These are phyloP conservation scores for Acrobasis repandana DNA, from an alignment of 2,888 invertebrate genomes.

Conservation along the genomic window DNA sequence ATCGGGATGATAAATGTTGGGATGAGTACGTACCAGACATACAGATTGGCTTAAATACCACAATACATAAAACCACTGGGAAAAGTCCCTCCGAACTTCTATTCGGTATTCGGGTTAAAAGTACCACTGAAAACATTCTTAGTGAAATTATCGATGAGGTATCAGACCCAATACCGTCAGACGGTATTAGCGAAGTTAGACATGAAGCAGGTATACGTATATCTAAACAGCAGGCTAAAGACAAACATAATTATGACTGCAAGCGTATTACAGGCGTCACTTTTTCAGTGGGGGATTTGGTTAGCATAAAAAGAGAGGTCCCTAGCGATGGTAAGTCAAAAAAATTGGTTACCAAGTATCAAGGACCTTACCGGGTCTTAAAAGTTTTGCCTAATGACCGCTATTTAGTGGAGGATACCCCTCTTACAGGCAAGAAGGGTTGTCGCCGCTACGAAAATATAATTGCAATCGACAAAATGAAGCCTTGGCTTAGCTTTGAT, in stretches of 20 bases:
- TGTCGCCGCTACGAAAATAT: background rate
- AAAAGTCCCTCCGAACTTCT: conserved; percentile 3
- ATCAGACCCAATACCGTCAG: no score
- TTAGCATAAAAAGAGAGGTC: conserved; percentile 2
- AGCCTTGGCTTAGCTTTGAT: conserved; percentile 1
- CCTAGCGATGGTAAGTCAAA: conserved; percentile 1
- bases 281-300: background rate
- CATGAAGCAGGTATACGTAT: no score
- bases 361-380: background rate
- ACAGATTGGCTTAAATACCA: background rate
- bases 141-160: no score
- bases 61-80: background rate
- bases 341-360: background rate
- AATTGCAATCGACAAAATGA: background rate
- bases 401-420: conserved; percentile 3
- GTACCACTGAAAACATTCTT: no score
- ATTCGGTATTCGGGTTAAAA: background rate
- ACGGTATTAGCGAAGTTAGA: no score
- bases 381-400: background rate
- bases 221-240: no score
- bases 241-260: no score
- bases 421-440: background rate
- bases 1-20: background rate
- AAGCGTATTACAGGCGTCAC: no score
- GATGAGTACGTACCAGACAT: conserved; percentile 4